These are phyloP conservation scores for Falco berigora DNA, from an alignment of 2,797 vertebrate genomes.

Conservation along the genomic window DNA sequence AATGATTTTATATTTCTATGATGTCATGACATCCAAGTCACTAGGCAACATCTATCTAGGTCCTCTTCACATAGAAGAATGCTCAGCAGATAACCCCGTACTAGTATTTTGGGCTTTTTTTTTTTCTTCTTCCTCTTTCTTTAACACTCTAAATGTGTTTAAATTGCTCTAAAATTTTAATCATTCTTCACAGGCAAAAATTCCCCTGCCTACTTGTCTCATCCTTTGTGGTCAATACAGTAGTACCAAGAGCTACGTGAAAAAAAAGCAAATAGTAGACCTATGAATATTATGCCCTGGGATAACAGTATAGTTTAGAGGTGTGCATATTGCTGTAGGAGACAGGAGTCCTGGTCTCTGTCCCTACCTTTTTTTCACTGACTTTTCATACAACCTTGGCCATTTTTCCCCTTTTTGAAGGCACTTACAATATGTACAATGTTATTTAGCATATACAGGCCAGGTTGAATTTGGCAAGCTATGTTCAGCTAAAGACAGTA, in stretches of 20 bases:
- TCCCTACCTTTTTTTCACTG: not conserved
- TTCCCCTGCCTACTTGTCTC: not conserved
- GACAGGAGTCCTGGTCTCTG: not conserved
- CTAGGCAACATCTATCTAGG: not conserved
- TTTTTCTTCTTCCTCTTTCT: too few species aligned
- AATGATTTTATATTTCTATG: too few species aligned
- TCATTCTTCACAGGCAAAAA: not conserved
- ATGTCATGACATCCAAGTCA: not conserved
- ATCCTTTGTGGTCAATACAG: not conserved
- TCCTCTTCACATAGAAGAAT: not conserved
- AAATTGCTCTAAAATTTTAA: not conserved
- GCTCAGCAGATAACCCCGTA: not conserved
- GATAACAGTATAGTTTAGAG: not conserved
- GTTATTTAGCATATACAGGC: not conserved
- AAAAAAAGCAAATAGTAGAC: not conserved
- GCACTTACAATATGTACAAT: not conserved
- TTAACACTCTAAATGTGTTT: not conserved
- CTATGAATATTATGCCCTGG: not conserved
- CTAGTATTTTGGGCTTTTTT: not conserved
- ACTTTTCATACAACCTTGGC: accelerated
- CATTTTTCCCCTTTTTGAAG: not conserved
- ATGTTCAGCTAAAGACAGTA: not conserved
- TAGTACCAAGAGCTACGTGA: not conserved
- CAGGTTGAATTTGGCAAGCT: not conserved
- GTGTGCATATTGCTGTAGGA: not conserved